These are phyloP conservation scores for Cotesia congregata DNA, from an alignment of 2,888 invertebrate genomes.

Conservation along the genomic window DNA sequence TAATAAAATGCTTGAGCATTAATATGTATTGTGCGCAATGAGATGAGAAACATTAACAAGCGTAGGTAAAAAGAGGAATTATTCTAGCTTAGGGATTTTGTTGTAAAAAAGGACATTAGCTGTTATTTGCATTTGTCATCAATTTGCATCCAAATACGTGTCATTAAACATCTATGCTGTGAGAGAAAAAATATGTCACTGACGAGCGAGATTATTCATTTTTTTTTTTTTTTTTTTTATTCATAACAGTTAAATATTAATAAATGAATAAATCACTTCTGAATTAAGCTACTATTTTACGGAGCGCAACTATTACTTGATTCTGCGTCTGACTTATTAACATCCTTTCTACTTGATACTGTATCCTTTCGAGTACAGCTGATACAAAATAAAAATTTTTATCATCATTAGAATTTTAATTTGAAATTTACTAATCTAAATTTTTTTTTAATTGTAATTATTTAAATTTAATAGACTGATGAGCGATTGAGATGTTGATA, in stretches of 20 bases:
- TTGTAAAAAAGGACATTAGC: slow-evolving; percentile 21
- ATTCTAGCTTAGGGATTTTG: neutral
- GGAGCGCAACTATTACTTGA: neutral
- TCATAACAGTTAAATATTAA: neutral
- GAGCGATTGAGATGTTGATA: too few relatives aligned
- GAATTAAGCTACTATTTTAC: too few relatives aligned
- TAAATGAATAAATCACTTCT: neutral
- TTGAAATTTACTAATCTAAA: too few relatives aligned
- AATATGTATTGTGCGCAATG: slow-evolving; percentile 17
- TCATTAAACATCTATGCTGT: slow-evolving; percentile 8
- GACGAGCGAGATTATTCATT: neutral
- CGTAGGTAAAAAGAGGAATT: neutral
- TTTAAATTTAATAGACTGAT: too few relatives aligned
- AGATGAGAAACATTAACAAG: slow-evolving; percentile 26
- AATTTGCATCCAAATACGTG: slow-evolving; percentile 19
- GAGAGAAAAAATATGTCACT: neutral
- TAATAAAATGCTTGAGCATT: slow-evolving; percentile 2
- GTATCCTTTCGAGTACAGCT: neutral
- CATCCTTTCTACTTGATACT: slow-evolving; percentile 16
- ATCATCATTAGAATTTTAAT: too few relatives aligned
- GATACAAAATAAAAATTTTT: too few relatives aligned
- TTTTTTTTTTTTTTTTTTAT: neutral
- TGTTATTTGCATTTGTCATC: slow-evolving; percentile 9
- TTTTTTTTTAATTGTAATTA: too few relatives aligned
- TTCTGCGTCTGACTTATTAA: slow-evolving; percentile 18